A percentile compares a stretch with the other conserved stretches of the same genome.
These are phyloP conservation scores for Drosophila novamexicana DNA, from an alignment of 1,140 invertebrate species.

Conservation along the genomic window DNA sequence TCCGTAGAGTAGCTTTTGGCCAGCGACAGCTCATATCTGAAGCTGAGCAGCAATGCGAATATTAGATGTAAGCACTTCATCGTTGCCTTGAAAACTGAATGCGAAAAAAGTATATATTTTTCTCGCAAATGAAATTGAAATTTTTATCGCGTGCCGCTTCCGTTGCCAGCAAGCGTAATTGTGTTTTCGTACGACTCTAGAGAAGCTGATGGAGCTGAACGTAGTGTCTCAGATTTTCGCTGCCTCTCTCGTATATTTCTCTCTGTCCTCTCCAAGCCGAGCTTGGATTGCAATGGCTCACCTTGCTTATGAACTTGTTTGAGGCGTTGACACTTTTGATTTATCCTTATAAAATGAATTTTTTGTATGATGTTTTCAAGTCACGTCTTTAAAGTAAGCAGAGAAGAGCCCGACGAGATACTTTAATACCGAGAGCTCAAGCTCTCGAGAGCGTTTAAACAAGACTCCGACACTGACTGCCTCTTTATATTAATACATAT, in stretches of 20 bases:
- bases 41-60: constrained; percentile 27
- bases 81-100: constrained; percentile 27
- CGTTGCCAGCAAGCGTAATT: constrained; percentile 40
- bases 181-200: constrained; percentile 19
- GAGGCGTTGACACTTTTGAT: constrained; percentile 51
- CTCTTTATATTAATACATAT: constrained; percentile 31
- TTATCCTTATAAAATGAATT: constrained; percentile 49
- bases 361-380: constrained; percentile 16
- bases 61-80: constrained; percentile 39
- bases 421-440: constrained; percentile 10
- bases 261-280: not conserved
- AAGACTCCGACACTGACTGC: not conserved
- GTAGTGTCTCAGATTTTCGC: not conserved
- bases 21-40: not conserved
- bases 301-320: constrained; percentile 53
- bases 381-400: constrained; percentile 15
- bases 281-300: constrained; percentile 44
- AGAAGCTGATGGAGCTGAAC: constrained; percentile 13
- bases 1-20: constrained; percentile 47
- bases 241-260: not conserved
- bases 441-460: not conserved
- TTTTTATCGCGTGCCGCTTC: constrained; percentile 65
- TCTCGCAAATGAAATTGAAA: constrained; percentile 21
- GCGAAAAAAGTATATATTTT: not conserved
- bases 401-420: not conserved